Conservation (phyloP, 1,140 invertebrate genomes). For the Scaptomyza hsui region DNA sequence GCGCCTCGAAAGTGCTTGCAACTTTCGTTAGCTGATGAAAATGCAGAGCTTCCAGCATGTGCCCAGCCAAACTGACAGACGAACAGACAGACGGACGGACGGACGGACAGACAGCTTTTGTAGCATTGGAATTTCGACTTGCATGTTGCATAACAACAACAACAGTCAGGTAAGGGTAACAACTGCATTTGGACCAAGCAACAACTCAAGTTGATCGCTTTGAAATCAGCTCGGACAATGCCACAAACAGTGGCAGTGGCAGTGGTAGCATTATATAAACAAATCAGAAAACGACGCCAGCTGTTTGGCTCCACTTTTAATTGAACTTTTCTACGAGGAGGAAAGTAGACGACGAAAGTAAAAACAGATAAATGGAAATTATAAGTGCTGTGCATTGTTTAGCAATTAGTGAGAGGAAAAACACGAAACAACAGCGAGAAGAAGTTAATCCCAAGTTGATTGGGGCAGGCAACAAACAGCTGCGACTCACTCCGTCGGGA, state of each 20-base stretch:
- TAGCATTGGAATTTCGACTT: slow-evolving; percentile 45
- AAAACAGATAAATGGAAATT: slow-evolving; percentile 39
- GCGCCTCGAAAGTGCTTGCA: slow-evolving; percentile 35
- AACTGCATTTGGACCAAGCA: slow-evolving; percentile 11
- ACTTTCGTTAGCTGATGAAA: slow-evolving; percentile 72
- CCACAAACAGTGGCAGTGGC: slow-evolving; percentile 15
- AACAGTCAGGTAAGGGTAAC: slow-evolving; percentile 4
- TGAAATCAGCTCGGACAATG: slow-evolving; percentile 47
- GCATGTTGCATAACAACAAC: slow-evolving; percentile 20
- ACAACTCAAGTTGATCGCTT: slow-evolving; percentile 15
- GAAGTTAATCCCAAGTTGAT: slow-evolving; percentile 47
- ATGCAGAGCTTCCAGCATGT: slow-evolving; percentile 49
- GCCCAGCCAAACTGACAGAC: slow-evolving; percentile 10
- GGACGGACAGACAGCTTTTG: background rate
- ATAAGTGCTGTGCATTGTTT: slow-evolving; percentile 53
- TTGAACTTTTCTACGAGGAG: slow-evolving; percentile 17
- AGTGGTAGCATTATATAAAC: slow-evolving; percentile 33
- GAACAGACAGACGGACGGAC: background rate
- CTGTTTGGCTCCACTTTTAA: slow-evolving; percentile 28
- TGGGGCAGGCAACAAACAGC: slow-evolving; percentile 16
- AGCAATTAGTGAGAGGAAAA: slow-evolving; percentile 43
- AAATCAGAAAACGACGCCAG: slow-evolving; percentile 28
- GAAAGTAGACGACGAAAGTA: slow-evolving; percentile 2
- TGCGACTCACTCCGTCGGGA: background rate
- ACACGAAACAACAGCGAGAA: background rate